A percentile compares a stretch with the other conserved stretches of the same genome.
Evolutionary conservation across 2,113 vertebrate genomes (phyloP).

Genomic region (Sorex araneus): DNA sequence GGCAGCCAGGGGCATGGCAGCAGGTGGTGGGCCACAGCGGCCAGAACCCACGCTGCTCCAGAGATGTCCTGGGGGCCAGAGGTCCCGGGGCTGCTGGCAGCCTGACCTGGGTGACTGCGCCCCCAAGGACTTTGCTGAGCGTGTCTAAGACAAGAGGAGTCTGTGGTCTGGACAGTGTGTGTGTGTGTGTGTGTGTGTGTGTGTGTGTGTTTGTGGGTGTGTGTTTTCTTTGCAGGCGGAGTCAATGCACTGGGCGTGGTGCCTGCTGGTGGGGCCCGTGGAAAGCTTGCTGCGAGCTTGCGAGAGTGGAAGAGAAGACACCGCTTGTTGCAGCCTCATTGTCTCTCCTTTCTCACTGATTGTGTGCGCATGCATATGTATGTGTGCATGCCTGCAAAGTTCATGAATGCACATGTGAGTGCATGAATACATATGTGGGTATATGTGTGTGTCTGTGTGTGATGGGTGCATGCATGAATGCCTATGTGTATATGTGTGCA

Average conservation of each 20-base stretch:
- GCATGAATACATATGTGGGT: too few species aligned
- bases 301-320: neutral
- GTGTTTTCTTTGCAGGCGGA: neutral
- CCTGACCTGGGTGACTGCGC: rapidly evolving
- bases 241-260: neutral
- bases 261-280: neutral
- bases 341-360: too few species aligned
- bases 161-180: neutral
- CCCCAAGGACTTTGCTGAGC: neutral
- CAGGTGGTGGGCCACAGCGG: neutral
- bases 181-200: neutral
- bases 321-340: too few species aligned
- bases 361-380: too few species aligned
- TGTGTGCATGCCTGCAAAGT: too few species aligned
- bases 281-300: too few species aligned
- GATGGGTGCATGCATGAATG: too few species aligned
- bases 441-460: too few species aligned
- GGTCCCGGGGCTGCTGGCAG: neutral
- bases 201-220: too few species aligned
- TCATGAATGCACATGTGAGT: too few species aligned
- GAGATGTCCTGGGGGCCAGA: neutral
- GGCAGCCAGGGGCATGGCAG: too few species aligned
- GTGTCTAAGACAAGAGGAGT: neutral
- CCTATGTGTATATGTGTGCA: too few species aligned
- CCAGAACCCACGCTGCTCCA: neutral